Evolutionary conservation across 2,113 vertebrate species (phyloP).

Genomic region (Egretta garzetta): DNA sequence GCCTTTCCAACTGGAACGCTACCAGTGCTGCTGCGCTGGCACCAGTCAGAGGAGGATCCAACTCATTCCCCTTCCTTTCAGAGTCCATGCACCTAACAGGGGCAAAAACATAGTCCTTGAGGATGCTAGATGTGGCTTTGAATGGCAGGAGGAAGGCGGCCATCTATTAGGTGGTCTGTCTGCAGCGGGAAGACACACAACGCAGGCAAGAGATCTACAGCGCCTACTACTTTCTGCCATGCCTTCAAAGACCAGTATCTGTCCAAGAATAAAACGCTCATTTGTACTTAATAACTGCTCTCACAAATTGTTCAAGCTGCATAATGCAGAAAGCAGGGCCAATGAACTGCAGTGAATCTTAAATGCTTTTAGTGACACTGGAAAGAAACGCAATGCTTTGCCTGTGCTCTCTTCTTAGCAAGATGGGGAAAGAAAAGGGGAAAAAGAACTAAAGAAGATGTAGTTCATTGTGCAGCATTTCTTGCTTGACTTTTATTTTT

Average conservation of each 20-base stretch:
- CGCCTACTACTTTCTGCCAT: background rate
- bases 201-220: background rate
- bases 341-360: background rate
- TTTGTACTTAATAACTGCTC: background rate
- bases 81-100: background rate
- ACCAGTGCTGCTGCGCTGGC: background rate
- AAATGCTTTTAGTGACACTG: background rate
- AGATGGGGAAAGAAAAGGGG: background rate
- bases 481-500: background rate
- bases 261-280: background rate
- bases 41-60: background rate
- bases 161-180: fast-evolving
- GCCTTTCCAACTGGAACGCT: background rate
- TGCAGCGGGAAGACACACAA: fast-evolving
- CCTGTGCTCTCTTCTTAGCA: background rate
- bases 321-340: background rate
- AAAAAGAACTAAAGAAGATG: background rate
- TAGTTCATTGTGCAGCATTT: background rate
- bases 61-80: background rate
- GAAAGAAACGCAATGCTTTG: background rate
- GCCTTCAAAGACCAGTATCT: background rate
- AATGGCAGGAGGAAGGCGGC: background rate
- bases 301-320: background rate
- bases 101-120: background rate
- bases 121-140: background rate